Conservation (phyloP, 2,888 invertebrate genomes). For the Brachyptera putata region DNA sequence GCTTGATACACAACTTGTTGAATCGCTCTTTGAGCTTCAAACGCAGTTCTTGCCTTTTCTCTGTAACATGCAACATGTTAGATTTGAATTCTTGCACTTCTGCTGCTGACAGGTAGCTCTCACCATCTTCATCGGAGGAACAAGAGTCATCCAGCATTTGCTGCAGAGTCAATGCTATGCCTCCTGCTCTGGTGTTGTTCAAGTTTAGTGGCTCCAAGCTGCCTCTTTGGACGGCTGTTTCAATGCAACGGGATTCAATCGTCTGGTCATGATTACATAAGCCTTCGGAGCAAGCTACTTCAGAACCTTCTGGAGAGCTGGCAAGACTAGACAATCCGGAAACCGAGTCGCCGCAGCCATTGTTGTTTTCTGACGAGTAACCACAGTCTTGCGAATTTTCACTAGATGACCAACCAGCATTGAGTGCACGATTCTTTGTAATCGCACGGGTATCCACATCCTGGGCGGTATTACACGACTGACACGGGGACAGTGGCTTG, state of each 20-base stretch:
- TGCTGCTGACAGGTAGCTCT: conserved; percentile 79
- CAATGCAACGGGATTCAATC: background rate
- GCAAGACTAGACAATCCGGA: conserved; percentile 72
- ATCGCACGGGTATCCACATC: conserved; percentile 7
- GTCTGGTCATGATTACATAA: conserved; percentile 70
- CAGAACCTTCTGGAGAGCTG: conserved; percentile 86
- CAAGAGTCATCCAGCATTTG: conserved; percentile 81
- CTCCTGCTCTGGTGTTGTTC: background rate
- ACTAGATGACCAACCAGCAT: conserved; percentile 57
- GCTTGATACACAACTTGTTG: conserved; percentile 62
- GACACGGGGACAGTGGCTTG: conserved; percentile 27
- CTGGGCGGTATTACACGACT: conserved; percentile 32
- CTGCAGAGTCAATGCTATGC: conserved; percentile 50
- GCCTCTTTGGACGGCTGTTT: too few relatives aligned
- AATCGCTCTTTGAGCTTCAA: conserved; percentile 79
- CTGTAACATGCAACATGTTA: conserved; percentile 68
- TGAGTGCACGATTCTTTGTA: conserved; percentile 7
- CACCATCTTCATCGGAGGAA: conserved; percentile 69
- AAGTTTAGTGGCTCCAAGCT: background rate
- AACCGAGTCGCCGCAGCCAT: conserved; percentile 63
- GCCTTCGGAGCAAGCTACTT: conserved; percentile 83
- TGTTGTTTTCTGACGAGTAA: conserved; percentile 81
- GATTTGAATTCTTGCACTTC: conserved; percentile 84
- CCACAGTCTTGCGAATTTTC: conserved; percentile 80
- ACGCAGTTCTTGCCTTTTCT: conserved; percentile 76